These are phyloP conservation scores for Calliopsis andreniformis DNA, from an alignment of 1,140 invertebrate genomes.

Conservation along the genomic window DNA sequence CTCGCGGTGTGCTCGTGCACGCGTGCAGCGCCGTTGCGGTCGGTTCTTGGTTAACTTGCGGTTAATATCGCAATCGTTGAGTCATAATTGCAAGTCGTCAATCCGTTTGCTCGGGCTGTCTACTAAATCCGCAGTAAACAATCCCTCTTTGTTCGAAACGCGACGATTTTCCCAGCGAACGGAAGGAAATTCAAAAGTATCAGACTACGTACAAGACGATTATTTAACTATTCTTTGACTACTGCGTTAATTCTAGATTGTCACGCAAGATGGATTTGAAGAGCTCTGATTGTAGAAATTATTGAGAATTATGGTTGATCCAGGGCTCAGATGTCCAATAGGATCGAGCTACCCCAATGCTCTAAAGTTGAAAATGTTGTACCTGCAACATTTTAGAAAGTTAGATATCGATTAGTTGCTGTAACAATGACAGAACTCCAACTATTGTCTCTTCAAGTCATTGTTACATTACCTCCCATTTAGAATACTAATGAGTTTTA, in stretches of 20 bases:
- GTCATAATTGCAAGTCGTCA: conserved; percentile 34
- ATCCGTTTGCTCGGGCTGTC: background rate
- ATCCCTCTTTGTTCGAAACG: conserved; percentile 23
- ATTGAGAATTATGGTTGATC: too few species aligned
- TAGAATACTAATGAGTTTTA: too few species aligned
- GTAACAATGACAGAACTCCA: too few species aligned
- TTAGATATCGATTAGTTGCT: too few species aligned
- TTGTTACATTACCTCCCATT: too few species aligned
- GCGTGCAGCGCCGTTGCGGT: conserved; percentile 29
- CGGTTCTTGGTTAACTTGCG: conserved; percentile 27
- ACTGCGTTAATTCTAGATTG: background rate
- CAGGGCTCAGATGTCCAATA: too few species aligned
- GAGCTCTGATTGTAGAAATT: too few species aligned
- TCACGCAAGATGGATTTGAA: background rate
- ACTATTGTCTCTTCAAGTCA: too few species aligned
- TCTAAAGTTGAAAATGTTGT: too few species aligned
- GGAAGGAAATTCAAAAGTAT: background rate
- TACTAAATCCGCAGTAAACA: conserved; percentile 12
- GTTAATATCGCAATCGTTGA: conserved; percentile 45
- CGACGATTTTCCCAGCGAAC: background rate
- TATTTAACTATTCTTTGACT: too few species aligned
- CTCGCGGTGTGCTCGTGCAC: conserved; percentile 27
- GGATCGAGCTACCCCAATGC: too few species aligned
- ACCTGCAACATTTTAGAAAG: too few species aligned
- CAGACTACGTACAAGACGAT: background rate